Evolutionary conservation across 2,113 vertebrate genomes (phyloP), one percentile per base, ranked within the genome.

Genomic region (Lonchura striata): DNA sequence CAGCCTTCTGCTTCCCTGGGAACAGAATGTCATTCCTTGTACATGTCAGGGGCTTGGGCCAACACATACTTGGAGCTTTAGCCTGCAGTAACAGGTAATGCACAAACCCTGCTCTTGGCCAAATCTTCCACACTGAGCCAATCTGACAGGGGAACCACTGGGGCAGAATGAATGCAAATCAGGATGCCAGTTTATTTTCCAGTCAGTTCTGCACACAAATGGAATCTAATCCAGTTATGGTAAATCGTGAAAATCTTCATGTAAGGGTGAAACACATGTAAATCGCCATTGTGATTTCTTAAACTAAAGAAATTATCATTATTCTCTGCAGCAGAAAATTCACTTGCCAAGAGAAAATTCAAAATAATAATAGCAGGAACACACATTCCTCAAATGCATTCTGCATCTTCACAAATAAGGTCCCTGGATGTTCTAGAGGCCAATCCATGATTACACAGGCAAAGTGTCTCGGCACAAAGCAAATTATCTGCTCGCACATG

Each of bases 131-230:
- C 87, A n/a, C 21, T 92, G 79, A 94, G 54, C 66, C 66, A 64
- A 81, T 90, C 44, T 92, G 93, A 95, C 94, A 92, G 49, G 39
- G 60, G 44, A 96, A 63, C 17, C 52, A 68, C 47, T 81, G 92
- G 86, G 53, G 85, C 94, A 90, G 95, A 95, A 95, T 52, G 82
- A 95, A 95, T 92, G 85, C 47, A 97, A 95, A 95, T 94, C 87
- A 81, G 52, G 66, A 44, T 21, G 78, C 75, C 54, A 77, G 59
- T 86, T 95, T 77, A 69, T 94, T 95, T 96, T 92, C 59, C 90
- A 90, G 54, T 91, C 84, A 91, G 66, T 72, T 91, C 91, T 86
- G 61, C 76, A 56, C 71, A 52, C 83, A 95, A 93, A 75, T 77
- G 81, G 75, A 90, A 82, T 83, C 63, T 95, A 94, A 96, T 96